A percentile compares a stretch with the other conserved stretches of the same genome.
These are phyloP conservation scores for Pseudorasbora parva DNA, from an alignment of 2,113 vertebrate species.

Conservation along the genomic window DNA sequence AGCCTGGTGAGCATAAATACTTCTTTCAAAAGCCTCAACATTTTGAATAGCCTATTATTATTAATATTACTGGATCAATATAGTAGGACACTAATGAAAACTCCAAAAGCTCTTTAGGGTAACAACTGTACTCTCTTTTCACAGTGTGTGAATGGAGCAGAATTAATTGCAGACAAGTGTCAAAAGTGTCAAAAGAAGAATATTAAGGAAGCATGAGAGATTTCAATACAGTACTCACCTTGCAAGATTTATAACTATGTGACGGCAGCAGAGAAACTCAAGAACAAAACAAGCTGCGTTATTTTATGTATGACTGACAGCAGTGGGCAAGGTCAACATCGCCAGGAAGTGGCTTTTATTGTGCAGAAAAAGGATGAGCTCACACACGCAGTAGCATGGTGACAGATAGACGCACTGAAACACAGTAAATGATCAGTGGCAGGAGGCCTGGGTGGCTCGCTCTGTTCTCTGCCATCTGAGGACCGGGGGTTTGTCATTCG, in stretches of 20 bases:
- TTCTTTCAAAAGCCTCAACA: background rate
- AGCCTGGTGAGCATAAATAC: background rate
- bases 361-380: constrained; percentile 5
- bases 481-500: constrained; percentile 43
- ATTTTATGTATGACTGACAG: background rate
- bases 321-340: background rate
- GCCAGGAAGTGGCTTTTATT: constrained; percentile 16
- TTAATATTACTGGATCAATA: background rate
- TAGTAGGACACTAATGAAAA: background rate
- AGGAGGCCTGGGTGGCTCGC: background rate
- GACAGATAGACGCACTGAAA: constrained; percentile 20
- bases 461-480: constrained; percentile 15
- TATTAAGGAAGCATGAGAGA: background rate
- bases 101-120: background rate
- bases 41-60: background rate
- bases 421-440: constrained; percentile 11
- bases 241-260: background rate
- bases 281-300: background rate
- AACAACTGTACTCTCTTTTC: constrained; percentile 7
- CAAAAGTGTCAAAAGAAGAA: constrained; percentile 11
- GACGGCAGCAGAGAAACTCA: background rate
- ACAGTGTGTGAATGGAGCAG: background rate
- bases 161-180: no score
- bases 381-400: background rate
- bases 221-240: constrained; percentile 9